Base-by-base conservation (phyloP, 2,888 invertebrate species). In the Diadegma fenestrale region DNA sequence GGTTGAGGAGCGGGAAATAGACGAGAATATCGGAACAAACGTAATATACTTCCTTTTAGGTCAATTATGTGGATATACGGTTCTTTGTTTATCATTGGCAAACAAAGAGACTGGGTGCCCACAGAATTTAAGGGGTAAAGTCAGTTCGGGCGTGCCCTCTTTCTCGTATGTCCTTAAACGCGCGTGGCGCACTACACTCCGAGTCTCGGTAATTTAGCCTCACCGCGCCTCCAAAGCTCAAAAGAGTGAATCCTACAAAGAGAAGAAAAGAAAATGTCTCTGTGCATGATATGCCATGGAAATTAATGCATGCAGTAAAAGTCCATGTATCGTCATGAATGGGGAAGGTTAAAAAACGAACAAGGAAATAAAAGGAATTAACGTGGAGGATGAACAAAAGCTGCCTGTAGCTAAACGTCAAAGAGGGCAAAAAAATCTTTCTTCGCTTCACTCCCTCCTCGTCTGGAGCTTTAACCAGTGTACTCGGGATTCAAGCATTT, bases 371-470 rank as follows among this genome's bases (percentile, higher is more conserved):
- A 17, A 51, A n/a, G 33, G 22, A 71, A 37, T 54, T 51, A 54
- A 54, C 48, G 51, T 51, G 26, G 43, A 10, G 7, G 22, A 51
- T 63, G 37, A 51, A 66, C 51, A 77, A 48, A 66, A 66, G 64
- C 37, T n/a, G 10, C 22, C 54, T 26, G 77, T 54, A 48, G 37
- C 14, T 54, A 66, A 77, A 33, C 77, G 77, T 66, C 77, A 66
- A 77, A 66, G 77, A 33, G 76, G 26, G 26, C 33, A 54, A 51
- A 71, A 51, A 51, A 71, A 71, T 71, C 71, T 48, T 71, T 71
- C 51, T 71, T 51, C 12, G n/a, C n/a, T 2, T 8, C 12, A 8
- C 14, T 8, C 33, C 33, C 51, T 43, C 22, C 14, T 26, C 68
- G 41, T 45, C n/a, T 33, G 19, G 51, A 69, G 33, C 33, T 22